These are phyloP conservation scores for Dryoscopus gambensis DNA, from an alignment of 2,113 vertebrate genomes.

Conservation along the genomic window DNA sequence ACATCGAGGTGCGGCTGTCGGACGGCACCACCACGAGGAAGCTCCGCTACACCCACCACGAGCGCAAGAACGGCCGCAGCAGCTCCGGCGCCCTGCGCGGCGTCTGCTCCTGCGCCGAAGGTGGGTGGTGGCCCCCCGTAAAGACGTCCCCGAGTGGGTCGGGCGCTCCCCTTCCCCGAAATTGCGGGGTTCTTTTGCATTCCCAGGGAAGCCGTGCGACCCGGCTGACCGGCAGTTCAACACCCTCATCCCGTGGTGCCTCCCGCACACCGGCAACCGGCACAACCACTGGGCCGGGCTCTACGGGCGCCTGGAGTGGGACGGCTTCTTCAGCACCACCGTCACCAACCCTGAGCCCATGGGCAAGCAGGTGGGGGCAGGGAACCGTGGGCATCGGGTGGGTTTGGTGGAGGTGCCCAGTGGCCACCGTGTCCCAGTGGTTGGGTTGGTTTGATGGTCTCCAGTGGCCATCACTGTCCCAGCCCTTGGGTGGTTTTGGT, in stretches of 20 bases:
- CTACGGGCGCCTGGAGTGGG: slow-evolving; percentile 93
- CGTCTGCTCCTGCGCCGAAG: slow-evolving; percentile 89
- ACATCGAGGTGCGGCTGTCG: slow-evolving; percentile 86
- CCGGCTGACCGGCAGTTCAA: slow-evolving; percentile 90
- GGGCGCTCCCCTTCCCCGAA: rapidly evolving
- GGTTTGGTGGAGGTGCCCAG: neutral
- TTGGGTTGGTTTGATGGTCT: neutral
- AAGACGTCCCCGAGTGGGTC: rapidly evolving
- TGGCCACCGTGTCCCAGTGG: rapidly evolving
- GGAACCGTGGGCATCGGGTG: rapidly evolving
- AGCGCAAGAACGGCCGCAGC: slow-evolving; percentile 88
- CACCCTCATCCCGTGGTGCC: slow-evolving; percentile 95
- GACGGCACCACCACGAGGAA: slow-evolving; percentile 87
- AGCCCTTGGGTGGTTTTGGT: neutral
- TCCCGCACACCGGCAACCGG: slow-evolving; percentile 94
- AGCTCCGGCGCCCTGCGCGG: slow-evolving; percentile 82
- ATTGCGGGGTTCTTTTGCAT: rapidly evolving
- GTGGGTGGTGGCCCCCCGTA: slow-evolving; percentile 7
- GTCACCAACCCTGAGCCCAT: slow-evolving; percentile 98
- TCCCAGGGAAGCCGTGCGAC: slow-evolving; percentile 83
- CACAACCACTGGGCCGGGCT: slow-evolving; percentile 98
- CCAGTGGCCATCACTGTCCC: no score
- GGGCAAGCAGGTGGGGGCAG: slow-evolving; percentile 88
- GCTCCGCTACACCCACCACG: slow-evolving; percentile 84
- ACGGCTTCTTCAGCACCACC: slow-evolving; percentile 96